phyloP scores from a whole-genome alignment of 92 coral and sea anemone species.

The Nematostella vectensis region DNA sequence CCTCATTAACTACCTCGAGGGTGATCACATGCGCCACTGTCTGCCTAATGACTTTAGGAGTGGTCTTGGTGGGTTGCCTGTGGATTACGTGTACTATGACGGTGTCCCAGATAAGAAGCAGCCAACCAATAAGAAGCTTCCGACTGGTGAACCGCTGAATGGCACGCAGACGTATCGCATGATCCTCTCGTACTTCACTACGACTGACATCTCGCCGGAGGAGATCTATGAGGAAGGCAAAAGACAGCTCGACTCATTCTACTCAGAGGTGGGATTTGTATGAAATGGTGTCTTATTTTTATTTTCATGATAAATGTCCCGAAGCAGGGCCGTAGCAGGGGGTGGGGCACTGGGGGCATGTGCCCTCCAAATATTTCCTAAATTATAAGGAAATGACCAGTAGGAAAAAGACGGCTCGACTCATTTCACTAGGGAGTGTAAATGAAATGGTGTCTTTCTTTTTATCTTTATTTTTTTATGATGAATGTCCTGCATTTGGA shows the following conservation, averaged over 20 bases:
- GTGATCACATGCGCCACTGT: slow-evolving; percentile 81
- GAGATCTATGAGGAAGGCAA: slow-evolving; percentile 54
- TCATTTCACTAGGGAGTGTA: too few species aligned
- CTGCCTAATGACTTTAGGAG: slow-evolving; percentile 71
- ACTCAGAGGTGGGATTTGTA: slow-evolving; percentile 65
- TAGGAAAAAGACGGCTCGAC: too few species aligned
- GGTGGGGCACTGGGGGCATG: too few species aligned
- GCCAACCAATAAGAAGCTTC: slow-evolving; percentile 60
- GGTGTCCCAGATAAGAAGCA: slow-evolving; percentile 43
- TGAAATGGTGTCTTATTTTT: too few species aligned
- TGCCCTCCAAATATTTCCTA: too few species aligned
- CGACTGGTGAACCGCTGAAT: slow-evolving; percentile 46
- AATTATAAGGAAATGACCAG: too few species aligned
- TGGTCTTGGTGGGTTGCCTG: slow-evolving; percentile 84
- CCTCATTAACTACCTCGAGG: slow-evolving; percentile 64
- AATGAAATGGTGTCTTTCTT: too few species aligned
- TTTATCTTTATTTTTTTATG: too few species aligned
- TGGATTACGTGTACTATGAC: slow-evolving; percentile 67
- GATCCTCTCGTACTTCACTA: slow-evolving; percentile 79
- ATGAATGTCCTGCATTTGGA: too few species aligned
- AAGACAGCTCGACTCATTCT: slow-evolving; percentile 35
- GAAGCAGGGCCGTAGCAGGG: too few species aligned
- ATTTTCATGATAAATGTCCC: too few species aligned
- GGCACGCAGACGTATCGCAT: slow-evolving; percentile 68
- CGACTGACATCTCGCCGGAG: slow-evolving; percentile 62